These are phyloP conservation scores for Exaiptasia diaphana DNA, from an alignment of 64 coral and sea anemone genomes.

Conservation along the genomic window DNA sequence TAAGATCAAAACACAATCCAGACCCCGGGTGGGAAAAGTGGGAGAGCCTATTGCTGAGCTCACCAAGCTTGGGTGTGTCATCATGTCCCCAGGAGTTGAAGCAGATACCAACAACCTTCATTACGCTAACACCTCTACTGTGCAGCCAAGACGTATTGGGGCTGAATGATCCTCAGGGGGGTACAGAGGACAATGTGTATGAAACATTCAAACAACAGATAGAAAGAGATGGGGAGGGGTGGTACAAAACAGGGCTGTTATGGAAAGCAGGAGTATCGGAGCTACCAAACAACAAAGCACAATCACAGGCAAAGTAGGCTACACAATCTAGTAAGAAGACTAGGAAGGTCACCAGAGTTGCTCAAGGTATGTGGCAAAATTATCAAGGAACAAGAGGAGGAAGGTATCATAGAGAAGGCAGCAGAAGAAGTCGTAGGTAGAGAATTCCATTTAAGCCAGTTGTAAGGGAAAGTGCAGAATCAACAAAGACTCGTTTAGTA, in stretches of 20 bases:
- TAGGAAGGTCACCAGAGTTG: neutral
- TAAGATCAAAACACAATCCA: slow-evolving; percentile 48
- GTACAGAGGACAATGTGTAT: slow-evolving; percentile 23
- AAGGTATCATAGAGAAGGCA: slow-evolving; percentile 38
- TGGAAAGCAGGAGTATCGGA: slow-evolving; percentile 4
- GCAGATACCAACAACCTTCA: neutral
- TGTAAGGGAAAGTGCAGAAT: slow-evolving; percentile 32
- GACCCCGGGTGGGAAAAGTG: slow-evolving; percentile 8
- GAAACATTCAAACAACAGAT: slow-evolving; percentile 2
- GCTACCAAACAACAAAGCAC: slow-evolving; percentile 25
- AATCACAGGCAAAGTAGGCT: slow-evolving; percentile 13
- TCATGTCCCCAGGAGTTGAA: slow-evolving; percentile 44
- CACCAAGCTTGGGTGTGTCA: slow-evolving; percentile 35
- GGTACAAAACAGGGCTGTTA: slow-evolving; percentile 16
- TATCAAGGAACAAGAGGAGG: slow-evolving; percentile 37
- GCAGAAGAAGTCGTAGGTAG: neutral
- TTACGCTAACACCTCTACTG: slow-evolving; percentile 15
- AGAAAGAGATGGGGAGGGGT: neutral
- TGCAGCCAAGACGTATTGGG: slow-evolving; percentile 33
- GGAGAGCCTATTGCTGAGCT: slow-evolving; percentile 28
- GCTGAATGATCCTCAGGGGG: neutral
- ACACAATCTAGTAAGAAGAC: neutral
- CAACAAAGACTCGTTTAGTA: slow-evolving; percentile 22
- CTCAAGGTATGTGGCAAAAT: slow-evolving; percentile 5
- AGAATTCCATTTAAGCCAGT: slow-evolving; percentile 41